Evolutionary conservation across 2,113 vertebrate species (phyloP).

Genomic region (Nothobranchius furzeri): DNA sequence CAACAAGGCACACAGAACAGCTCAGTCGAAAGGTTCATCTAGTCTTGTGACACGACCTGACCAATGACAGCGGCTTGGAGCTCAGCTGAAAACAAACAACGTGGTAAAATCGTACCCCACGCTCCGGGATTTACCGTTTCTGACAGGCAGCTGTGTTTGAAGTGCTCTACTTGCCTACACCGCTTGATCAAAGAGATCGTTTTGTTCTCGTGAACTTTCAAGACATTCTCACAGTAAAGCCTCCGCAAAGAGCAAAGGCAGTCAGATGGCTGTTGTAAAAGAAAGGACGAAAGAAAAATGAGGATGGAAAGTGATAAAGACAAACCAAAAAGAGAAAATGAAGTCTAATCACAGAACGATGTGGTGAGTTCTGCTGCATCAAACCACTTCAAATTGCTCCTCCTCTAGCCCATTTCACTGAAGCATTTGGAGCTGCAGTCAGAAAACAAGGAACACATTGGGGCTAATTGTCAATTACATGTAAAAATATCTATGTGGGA

Average conservation of each 20-base stretch:
- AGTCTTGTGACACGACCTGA: conserved; percentile 25
- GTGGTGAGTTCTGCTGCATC: conserved; percentile 31
- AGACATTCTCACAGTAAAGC: conserved; percentile 23
- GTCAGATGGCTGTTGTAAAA: not conserved
- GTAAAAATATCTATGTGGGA: conserved; percentile 47
- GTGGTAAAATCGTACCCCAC: conserved; percentile 28
- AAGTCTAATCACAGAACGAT: conserved; percentile 51
- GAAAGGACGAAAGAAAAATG: conserved; percentile 20
- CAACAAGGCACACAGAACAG: conserved; percentile 38
- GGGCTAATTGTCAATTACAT: conserved; percentile 46
- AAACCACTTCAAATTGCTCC: conserved; percentile 51
- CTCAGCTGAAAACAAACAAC: conserved; percentile 15
- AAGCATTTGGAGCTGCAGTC: conserved; percentile 29
- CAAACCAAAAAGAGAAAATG: conserved; percentile 40
- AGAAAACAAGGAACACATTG: conserved; percentile 54
- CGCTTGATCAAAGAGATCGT: conserved; percentile 29
- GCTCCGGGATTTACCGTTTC: conserved; percentile 7
- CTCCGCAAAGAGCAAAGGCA: conserved; percentile 34
- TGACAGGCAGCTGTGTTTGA: conserved; percentile 44
- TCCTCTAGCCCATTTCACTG: conserved; percentile 31
- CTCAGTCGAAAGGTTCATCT: conserved; percentile 43
- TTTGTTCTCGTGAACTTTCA: conserved; percentile 25
- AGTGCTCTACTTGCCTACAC: conserved; percentile 2
- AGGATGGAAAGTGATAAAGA: conserved; percentile 56
- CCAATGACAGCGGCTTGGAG: conserved; percentile 29